Conservation (phyloP, 2,888 invertebrate species). For the Clitarchus hookeri region DNA sequence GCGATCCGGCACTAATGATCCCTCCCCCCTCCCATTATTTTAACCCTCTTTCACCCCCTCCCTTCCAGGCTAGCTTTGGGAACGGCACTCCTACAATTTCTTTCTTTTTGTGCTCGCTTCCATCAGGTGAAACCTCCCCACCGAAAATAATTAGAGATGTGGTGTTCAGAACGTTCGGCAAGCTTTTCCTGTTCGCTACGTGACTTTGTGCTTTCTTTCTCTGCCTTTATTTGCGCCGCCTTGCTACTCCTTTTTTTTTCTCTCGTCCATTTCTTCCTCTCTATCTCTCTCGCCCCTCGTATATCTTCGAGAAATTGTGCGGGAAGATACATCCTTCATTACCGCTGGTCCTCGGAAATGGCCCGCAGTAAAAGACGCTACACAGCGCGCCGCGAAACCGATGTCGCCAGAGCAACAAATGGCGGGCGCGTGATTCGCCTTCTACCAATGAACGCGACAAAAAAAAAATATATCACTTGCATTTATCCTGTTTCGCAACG, state of each 20-base stretch:
- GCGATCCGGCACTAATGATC: not conserved
- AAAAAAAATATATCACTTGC: no score
- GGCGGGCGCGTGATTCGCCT: no score
- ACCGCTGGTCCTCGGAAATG: not conserved
- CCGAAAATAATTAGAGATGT: conserved; percentile 10
- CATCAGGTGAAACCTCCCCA: not conserved
- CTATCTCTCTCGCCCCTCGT: not conserved
- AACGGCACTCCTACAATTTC: not conserved
- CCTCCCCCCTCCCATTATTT: not conserved
- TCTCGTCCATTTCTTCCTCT: not conserved
- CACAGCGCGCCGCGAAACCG: not conserved
- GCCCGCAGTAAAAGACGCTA: not conserved
- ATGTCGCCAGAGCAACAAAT: no score
- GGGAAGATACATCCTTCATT: not conserved
- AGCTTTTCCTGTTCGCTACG: not conserved
- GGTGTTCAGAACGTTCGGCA: not conserved
- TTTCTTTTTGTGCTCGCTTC: not conserved
- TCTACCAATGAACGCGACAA: no score
- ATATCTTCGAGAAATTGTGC: not conserved
- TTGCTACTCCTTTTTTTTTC: no score
- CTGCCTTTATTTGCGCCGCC: no score
- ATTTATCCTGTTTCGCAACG: no score
- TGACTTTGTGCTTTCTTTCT: not conserved
- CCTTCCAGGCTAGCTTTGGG: not conserved
- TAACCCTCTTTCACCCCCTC: not conserved